Evolutionary conservation across 2,113 vertebrate species (phyloP), one percentile per base, ranked within the genome.

Genomic region (Chaetorhynchus papuensis): DNA sequence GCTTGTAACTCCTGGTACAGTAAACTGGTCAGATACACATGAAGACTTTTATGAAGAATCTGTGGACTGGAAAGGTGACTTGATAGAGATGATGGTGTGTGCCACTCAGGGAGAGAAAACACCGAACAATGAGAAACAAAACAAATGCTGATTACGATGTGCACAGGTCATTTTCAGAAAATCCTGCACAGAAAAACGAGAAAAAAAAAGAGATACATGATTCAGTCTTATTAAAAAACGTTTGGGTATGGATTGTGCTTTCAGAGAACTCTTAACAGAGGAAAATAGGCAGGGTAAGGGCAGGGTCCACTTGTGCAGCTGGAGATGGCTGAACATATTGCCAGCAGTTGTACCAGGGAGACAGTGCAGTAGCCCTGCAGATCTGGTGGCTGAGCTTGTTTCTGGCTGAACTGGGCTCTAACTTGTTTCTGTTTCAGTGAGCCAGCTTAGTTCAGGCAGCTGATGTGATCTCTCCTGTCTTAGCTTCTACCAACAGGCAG

Each of bases 321-420:
- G 31, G 60, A 27, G 24, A 6, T 44, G 57, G 30, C 69, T 70
- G 56, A 89, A 33, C 37, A 2, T 10, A 7, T 13, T 77, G 64
- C 47, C 26, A 66, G 18, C 27, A 41, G n/a, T 20, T 17, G 3
- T 49, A 57, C 24, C 11, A 47, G 79, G 44, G 31, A 45, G 37
- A 16, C 1, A 4, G 26, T 18, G 22, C 20, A 26, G 59, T 7
- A 65, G 22, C 26, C 35, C 41, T 2, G 2, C 28, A 11, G 45
- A 13, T 60, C 35, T 54, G 28, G 44, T 50, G 61, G 15, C 60
- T 65, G 28, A 87, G 10, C 18, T 21, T 20, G n/a, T n/a, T n/a
- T n/a, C n/a, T n/a, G n/a, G n/a, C 57, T 59, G 3, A 0, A 6
- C 37, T 26, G 22, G 52, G 0, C n/a, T 47, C 37, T 41, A 1